Percentiles rank a stretch among this genome's conserved stretches.
These are phyloP conservation scores for Macrobrachium nipponense DNA, from an alignment of 1,140 invertebrate genomes.

Conservation along the genomic window DNA sequence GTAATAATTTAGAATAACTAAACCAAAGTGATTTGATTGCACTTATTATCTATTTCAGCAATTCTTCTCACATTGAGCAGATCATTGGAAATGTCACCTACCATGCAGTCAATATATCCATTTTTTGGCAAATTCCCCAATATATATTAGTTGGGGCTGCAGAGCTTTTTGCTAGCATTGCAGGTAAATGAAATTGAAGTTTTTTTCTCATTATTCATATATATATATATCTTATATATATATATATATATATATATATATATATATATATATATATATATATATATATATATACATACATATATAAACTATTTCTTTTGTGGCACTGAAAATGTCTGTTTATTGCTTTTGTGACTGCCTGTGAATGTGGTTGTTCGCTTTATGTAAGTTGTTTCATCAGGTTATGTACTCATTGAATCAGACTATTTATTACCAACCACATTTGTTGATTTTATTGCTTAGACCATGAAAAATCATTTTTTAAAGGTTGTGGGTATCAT, in stretches of 20 bases:
- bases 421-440: too few species aligned
- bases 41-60: constrained; percentile 38
- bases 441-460: too few species aligned
- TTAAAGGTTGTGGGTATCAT: too few species aligned
- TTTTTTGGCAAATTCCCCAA: constrained; percentile 73
- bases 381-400: too few species aligned
- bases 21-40: background rate
- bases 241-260: too few species aligned
- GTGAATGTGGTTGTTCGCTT: too few species aligned
- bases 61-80: constrained; percentile 66
- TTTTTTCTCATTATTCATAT: background rate
- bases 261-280: too few species aligned
- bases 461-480: too few species aligned
- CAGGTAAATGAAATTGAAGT: constrained; percentile 64
- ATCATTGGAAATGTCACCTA: constrained; percentile 68
- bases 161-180: constrained; percentile 71
- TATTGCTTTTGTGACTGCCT: too few species aligned
- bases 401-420: too few species aligned
- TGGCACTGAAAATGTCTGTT: too few species aligned
- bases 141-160: constrained; percentile 73
- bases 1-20: background rate
- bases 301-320: background rate
- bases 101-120: constrained; percentile 70
- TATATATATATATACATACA: background rate
- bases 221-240: too few species aligned